Evolutionary conservation across 2,888 invertebrate species (phyloP).

Genomic region (Vesta saturnalis): DNA sequence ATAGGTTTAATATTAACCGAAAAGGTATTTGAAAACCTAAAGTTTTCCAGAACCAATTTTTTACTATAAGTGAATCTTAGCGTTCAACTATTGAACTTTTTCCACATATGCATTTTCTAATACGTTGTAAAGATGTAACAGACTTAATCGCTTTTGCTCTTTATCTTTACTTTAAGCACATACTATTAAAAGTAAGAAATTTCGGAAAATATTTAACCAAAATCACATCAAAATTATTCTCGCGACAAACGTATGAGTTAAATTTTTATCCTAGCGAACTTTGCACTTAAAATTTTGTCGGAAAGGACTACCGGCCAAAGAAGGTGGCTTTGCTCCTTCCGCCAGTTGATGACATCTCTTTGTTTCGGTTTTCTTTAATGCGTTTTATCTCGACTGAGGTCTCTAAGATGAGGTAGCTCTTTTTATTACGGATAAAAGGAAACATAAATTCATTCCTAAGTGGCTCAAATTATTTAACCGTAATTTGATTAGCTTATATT

Average conservation of each 20-base stretch:
- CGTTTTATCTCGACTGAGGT: constrained; percentile 50
- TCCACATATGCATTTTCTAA: too few relatives aligned
- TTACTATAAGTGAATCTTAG: too few relatives aligned
- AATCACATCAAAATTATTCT: background rate
- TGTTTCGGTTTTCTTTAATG: constrained; percentile 58
- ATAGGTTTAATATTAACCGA: background rate
- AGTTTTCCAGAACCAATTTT: too few relatives aligned
- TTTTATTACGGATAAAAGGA: constrained; percentile 53
- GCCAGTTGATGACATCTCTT: constrained; percentile 56
- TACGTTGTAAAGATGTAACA: too few relatives aligned
- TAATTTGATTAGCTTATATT: constrained; percentile 51
- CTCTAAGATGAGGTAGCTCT: constrained; percentile 49
- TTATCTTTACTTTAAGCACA: too few relatives aligned
- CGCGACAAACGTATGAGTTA: constrained; percentile 10
- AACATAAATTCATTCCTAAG: constrained; percentile 55
- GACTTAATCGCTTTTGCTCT: too few relatives aligned
- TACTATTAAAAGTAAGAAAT: too few relatives aligned
- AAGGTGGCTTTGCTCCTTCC: constrained; percentile 51
- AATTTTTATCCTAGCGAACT: constrained; percentile 53
- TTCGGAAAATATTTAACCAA: too few relatives aligned
- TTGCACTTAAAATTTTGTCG: constrained; percentile 59
- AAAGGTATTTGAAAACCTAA: background rate
- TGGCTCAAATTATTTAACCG: constrained; percentile 53
- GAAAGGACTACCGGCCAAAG: constrained; percentile 48
- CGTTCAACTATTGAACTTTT: too few relatives aligned